phyloP scores from a whole-genome alignment of 2,888 invertebrate genomes.

The Bombylius major region DNA sequence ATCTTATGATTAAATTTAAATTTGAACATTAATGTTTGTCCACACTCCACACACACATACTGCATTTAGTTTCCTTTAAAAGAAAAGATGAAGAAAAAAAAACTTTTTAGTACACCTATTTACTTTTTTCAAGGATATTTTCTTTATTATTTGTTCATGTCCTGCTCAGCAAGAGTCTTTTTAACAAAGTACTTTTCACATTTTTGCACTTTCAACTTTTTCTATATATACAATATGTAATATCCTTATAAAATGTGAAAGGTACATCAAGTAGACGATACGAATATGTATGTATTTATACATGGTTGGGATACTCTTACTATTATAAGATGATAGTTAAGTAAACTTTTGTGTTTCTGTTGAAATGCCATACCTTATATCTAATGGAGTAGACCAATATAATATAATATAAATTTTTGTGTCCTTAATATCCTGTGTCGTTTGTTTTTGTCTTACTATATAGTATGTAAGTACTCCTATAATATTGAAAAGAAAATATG shows the following conservation, averaged over 20 bases:
- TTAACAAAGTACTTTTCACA: not conserved
- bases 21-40: too few relatives aligned
- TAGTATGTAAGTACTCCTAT: not conserved
- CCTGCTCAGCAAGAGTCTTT: not conserved
- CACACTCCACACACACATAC: too few relatives aligned
- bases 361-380: not conserved
- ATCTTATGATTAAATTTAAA: too few relatives aligned
- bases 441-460: not conserved
- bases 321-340: not conserved
- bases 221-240: too few relatives aligned
- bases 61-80: too few relatives aligned
- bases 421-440: not conserved
- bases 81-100: too few relatives aligned
- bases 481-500: not conserved
- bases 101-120: too few relatives aligned
- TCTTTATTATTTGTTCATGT: not conserved
- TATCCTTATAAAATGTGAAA: not conserved
- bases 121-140: too few relatives aligned
- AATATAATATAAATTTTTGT: not conserved
- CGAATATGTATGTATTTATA: too few relatives aligned
- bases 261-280: not conserved
- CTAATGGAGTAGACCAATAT: not conserved
- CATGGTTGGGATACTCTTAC: too few relatives aligned
- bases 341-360: not conserved
- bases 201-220: not conserved